phyloP scores from a whole-genome alignment of 2,888 invertebrate genomes.

The Drosophila koepferae region DNA sequence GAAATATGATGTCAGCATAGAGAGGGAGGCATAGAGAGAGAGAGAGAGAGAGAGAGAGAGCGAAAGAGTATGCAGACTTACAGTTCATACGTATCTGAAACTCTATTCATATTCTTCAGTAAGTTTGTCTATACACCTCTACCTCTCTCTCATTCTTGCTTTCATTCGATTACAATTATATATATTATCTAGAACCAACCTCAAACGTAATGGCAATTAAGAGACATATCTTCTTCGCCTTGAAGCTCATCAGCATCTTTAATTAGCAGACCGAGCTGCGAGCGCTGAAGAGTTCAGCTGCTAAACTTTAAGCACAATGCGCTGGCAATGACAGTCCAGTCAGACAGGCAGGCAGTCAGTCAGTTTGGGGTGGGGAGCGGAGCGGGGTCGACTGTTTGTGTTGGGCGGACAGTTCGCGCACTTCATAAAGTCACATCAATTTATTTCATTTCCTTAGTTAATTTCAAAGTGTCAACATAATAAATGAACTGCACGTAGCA shows the following conservation, averaged over 20 bases:
- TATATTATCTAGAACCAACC: constrained; percentile 1
- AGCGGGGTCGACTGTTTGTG: constrained; percentile 13
- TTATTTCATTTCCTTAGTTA: constrained; percentile 81
- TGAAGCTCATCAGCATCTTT: constrained; percentile 56
- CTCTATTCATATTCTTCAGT: no score
- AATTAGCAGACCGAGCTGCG: constrained; percentile 47
- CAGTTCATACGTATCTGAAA: background rate
- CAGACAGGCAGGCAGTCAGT: constrained; percentile 11
- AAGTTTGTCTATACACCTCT: background rate
- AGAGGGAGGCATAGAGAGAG: background rate
- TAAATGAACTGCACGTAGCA: constrained; percentile 81
- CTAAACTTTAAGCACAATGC: constrained; percentile 51
- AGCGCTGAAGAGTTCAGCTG: constrained; percentile 14
- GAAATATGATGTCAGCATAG: background rate
- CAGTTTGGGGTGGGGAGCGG: background rate
- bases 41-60: background rate
- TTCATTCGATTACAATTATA: background rate
- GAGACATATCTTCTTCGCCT: constrained; percentile 46
- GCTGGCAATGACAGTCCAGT: constrained; percentile 69
- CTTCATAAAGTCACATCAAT: constrained; percentile 82
- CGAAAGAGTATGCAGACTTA: no score
- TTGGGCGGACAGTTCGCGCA: constrained; percentile 63
- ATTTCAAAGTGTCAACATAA: constrained; percentile 82
- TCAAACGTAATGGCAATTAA: constrained; percentile 13
- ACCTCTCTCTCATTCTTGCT: background rate